Base-by-base conservation (phyloP, 2,888 invertebrate species). In the Epinotia nisella region DNA sequence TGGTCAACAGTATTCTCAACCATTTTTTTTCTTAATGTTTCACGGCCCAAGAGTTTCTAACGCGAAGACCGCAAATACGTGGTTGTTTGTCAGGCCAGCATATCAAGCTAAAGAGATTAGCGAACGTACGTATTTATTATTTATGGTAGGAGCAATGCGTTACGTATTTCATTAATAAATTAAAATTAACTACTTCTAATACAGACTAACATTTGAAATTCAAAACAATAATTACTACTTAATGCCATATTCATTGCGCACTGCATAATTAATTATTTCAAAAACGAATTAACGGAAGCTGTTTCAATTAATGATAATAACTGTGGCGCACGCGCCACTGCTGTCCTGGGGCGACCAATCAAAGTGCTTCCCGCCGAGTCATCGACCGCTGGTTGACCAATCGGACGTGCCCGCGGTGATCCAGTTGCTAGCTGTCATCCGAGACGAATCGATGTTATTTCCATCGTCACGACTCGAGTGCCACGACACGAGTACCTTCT, bases 371-470 rank as follows among this genome's bases (percentile, higher is more conserved):
- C 82, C 81, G 81, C 79, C 79, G 78, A 81, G 90, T 91, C 92
- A 90, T 86, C 85, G 92, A 89, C 90, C 91, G 79, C 72, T 74
- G 76, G 74, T 79, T 84, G 81, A 82, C 87, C 87, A 89, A 88
- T 88, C 83, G 84, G 78, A 83, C 84, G 81, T 77, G 78, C 79
- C 83, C 81, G 80, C 82, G 83, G 79, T 83, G 85, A 83, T 85
- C 85, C 80, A 82, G 80, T 82, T 49, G 82, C 80, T 83, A 86
- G 59, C 72, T 74, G 84, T 87, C 88, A 88, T 86, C 87, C 89
- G 88, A 86, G 85, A 90, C 91, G 84, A 90, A 92, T 90, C 84
- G 85, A 80, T 81, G 84, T 83, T 84, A 83, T 87, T 87, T 86
- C 83, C 81, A 79, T 80, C 79, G 81, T 85, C 87, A 88, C 86